Evolutionary conservation across 2,113 vertebrate species (phyloP).

Genomic region (Pelobates fuscus): DNA sequence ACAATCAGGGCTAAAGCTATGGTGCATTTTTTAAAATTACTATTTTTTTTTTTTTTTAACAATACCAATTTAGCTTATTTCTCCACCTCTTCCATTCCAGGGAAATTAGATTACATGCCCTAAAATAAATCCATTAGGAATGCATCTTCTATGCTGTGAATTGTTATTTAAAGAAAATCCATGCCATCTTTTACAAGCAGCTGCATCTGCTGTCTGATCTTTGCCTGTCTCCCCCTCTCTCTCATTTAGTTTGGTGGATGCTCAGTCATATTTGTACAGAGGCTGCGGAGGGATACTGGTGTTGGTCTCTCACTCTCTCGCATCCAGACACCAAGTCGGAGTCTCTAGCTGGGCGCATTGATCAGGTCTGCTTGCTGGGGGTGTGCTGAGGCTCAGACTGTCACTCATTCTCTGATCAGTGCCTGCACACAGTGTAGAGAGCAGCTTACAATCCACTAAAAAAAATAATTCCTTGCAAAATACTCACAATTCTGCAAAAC

Average conservation of each 20-base stretch:
- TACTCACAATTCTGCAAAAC: slow-evolving; percentile 22
- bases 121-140: no score
- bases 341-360: slow-evolving; percentile 69
- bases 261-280: slow-evolving; percentile 69
- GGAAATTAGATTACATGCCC: no score
- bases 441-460: slow-evolving; percentile 59
- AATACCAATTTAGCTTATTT: no score
- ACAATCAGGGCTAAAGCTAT: no score
- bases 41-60: no score
- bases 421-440: slow-evolving; percentile 73
- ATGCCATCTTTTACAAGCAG: slow-evolving; percentile 63
- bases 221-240: slow-evolving; percentile 54
- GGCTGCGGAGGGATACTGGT: slow-evolving; percentile 73
- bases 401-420: slow-evolving; percentile 83
- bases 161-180: slow-evolving; percentile 8
- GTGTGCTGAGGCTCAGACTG: slow-evolving; percentile 82
- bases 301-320: slow-evolving; percentile 49
- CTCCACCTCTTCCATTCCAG: no score
- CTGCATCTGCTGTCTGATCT: slow-evolving; percentile 55
- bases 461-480: slow-evolving; percentile 10
- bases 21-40: no score
- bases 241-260: slow-evolving; percentile 48
- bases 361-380: slow-evolving; percentile 63
- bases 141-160: no score
- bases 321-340: slow-evolving; percentile 59